Evolutionary conservation across 2,113 vertebrate species (phyloP).

Genomic region (Emberiza fucata): DNA sequence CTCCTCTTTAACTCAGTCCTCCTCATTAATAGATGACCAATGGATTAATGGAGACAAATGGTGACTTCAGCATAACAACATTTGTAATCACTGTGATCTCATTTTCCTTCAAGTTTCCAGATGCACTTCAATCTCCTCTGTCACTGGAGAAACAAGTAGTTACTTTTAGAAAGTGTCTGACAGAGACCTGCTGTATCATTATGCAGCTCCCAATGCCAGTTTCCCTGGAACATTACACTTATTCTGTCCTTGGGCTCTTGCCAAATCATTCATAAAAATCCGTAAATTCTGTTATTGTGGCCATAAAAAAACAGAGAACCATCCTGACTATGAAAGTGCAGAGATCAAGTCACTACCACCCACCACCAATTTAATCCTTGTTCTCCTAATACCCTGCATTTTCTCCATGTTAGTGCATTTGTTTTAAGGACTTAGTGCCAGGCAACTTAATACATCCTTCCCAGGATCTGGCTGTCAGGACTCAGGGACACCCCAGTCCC

Average conservation of each 20-base stretch:
- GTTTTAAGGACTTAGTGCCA: neutral
- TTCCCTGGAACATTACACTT: neutral
- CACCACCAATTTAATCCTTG: neutral
- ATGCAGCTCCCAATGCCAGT: neutral
- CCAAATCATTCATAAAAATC: neutral
- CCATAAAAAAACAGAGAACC: neutral
- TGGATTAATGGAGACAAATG: neutral
- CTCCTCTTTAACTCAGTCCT: neutral
- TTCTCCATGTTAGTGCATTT: neutral
- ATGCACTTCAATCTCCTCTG: neutral
- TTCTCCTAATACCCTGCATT: neutral
- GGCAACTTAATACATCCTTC: accelerated
- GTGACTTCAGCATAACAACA: neutral
- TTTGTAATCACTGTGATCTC: neutral
- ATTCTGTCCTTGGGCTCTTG: neutral
- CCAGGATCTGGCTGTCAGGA: accelerated
- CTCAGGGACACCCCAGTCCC: neutral
- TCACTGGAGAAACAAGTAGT: neutral
- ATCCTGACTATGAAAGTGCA: neutral
- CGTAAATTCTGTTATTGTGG: neutral
- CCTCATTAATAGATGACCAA: neutral
- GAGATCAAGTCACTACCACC: neutral
- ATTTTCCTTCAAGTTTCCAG: neutral
- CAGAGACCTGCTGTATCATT: neutral
- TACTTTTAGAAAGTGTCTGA: neutral